A percentile compares a stretch with the other conserved stretches of the same genome.
These are phyloP conservation scores for Temnothorax unifasciatus DNA, from an alignment of 2,888 invertebrate genomes.

Conservation along the genomic window DNA sequence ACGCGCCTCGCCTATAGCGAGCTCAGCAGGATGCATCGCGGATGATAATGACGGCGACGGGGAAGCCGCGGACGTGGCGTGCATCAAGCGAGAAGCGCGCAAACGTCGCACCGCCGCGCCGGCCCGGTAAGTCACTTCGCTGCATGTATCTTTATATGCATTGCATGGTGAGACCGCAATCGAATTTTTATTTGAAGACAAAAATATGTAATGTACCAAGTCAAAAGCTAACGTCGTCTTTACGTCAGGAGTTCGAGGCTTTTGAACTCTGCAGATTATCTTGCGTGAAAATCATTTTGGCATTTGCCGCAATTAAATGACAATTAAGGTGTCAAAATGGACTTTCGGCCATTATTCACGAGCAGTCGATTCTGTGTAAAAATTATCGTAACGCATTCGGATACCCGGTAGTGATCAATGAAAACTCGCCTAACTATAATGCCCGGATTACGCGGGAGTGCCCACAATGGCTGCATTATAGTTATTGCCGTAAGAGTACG, in stretches of 20 bases:
- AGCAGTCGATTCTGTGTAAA: neutral
- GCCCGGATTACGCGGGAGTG: constrained; percentile 76
- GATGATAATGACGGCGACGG: constrained; percentile 45
- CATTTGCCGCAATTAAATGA: neutral
- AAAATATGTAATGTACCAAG: neutral
- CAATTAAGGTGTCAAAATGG: neutral
- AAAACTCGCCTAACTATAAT: constrained; percentile 71
- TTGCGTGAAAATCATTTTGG: neutral
- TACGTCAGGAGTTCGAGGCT: neutral
- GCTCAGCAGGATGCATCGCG: constrained; percentile 36
- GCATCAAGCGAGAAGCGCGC: constrained; percentile 38
- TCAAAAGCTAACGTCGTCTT: neutral
- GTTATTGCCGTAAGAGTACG: constrained; percentile 76
- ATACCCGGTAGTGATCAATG: constrained; percentile 78
- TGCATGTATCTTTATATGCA: constrained; percentile 5
- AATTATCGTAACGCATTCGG: constrained; percentile 6
- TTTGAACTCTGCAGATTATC: neutral
- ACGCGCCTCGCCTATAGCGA: constrained; percentile 31
- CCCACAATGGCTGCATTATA: constrained; percentile 75
- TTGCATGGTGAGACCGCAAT: neutral
- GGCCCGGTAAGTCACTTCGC: constrained; percentile 28
- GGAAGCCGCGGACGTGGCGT: constrained; percentile 51
- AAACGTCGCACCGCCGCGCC: neutral
- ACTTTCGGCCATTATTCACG: neutral
- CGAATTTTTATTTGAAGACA: neutral